Percentiles rank a stretch among this genome's conserved stretches.
phyloP scores from a whole-genome alignment of 1,140 invertebrate genomes.

The Drosophila burlai region DNA sequence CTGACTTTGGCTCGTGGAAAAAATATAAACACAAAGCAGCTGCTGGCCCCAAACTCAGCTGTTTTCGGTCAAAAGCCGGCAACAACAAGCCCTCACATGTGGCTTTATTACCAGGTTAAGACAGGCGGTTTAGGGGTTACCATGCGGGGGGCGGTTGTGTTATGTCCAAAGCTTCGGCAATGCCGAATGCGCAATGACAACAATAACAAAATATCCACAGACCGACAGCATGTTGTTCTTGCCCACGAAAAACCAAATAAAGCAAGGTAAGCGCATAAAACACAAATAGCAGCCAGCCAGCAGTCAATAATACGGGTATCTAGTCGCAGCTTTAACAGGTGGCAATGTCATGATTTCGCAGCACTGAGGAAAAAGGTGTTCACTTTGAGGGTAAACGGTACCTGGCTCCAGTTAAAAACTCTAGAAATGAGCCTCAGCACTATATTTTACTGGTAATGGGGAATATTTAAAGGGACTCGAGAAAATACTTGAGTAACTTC shows the following conservation, averaged over 20 bases:
- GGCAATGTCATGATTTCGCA: constrained; percentile 42
- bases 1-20: constrained; percentile 22
- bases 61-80: constrained; percentile 73
- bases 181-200: constrained; percentile 47
- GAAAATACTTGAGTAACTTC: too few relatives aligned
- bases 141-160: background rate
- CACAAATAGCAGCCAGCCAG: constrained; percentile 22
- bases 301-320: constrained; percentile 33
- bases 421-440: too few relatives aligned
- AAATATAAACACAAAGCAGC: constrained; percentile 83
- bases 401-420: too few relatives aligned
- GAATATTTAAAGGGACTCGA: too few relatives aligned
- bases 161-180: constrained; percentile 33
- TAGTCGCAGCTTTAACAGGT: constrained; percentile 43
- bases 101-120: constrained; percentile 12
- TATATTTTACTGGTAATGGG: too few relatives aligned
- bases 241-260: constrained; percentile 42
- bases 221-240: constrained; percentile 28
- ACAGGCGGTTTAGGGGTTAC: constrained; percentile 1
- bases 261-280: constrained; percentile 40
- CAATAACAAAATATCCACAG: constrained; percentile 15
- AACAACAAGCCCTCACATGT: constrained; percentile 63
- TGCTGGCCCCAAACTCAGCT: constrained; percentile 65
- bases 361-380: background rate
- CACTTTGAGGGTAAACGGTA: too few relatives aligned